phyloP scores from a whole-genome alignment of 2,888 invertebrate genomes.

The Tyria jacobaeae region DNA sequence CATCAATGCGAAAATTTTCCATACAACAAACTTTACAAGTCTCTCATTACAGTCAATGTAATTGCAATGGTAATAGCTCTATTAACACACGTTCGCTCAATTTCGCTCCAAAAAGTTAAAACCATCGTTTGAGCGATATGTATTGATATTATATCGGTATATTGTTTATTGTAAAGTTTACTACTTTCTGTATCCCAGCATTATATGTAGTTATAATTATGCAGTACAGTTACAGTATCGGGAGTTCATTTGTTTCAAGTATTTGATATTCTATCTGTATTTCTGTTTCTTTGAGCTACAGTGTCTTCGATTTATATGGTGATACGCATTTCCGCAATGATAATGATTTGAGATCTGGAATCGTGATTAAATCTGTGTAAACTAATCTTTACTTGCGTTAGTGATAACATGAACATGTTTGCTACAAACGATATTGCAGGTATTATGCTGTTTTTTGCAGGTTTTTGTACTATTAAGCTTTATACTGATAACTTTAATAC shows the following conservation, averaged over 20 bases:
- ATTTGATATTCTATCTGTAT: constrained; percentile 28
- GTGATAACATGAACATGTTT: not conserved
- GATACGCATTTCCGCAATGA: not conserved
- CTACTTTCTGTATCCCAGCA: not conserved
- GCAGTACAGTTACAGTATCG: not conserved
- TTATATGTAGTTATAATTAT: constrained; percentile 4
- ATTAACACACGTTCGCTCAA: too few relatives aligned
- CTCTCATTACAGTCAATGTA: too few relatives aligned
- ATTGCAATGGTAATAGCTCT: too few relatives aligned
- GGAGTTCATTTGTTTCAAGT: constrained; percentile 17
- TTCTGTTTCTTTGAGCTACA: constrained; percentile 18
- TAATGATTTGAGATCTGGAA: constrained; percentile 2
- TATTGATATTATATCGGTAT: too few relatives aligned
- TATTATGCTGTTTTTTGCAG: not conserved
- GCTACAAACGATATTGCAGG: constrained; percentile 2
- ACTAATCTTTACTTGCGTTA: constrained; percentile 7
- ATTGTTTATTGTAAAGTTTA: too few relatives aligned
- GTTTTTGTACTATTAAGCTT: too few relatives aligned
- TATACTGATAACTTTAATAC: too few relatives aligned
- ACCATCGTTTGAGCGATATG: too few relatives aligned
- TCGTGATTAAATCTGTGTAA: constrained; percentile 3
- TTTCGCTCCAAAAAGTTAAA: too few relatives aligned
- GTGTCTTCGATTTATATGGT: constrained; percentile 1
- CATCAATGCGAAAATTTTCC: constrained; percentile 13
- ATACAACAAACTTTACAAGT: too few relatives aligned